Percentiles rank a stretch among this genome's conserved stretches.
Conservation (phyloP, 30 jellyfish, hydroid and myxozoan genomes). For the Pelagia noctiluca region DNA sequence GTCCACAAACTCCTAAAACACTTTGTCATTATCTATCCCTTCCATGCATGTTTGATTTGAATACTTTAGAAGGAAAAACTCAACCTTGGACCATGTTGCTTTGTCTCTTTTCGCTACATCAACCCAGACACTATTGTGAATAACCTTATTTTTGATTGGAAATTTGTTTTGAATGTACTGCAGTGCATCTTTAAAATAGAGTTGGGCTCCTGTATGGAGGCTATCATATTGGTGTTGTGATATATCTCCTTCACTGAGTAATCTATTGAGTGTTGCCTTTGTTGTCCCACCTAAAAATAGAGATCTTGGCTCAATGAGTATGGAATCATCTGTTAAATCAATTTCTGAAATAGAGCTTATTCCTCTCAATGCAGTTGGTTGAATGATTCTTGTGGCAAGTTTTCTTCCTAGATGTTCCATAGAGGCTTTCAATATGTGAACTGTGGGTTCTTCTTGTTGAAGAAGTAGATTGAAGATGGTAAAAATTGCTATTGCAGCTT, state of each 20-base stretch:
- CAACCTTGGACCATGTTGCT: not conserved
- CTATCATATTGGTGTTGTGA: not conserved
- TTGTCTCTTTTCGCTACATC: not conserved
- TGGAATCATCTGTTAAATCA: not conserved
- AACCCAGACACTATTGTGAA: not conserved
- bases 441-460: slow-evolving; percentile 42
- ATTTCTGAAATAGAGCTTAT: not conserved
- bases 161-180: not conserved
- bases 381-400: slow-evolving; percentile 41
- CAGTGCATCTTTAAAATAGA: not conserved
- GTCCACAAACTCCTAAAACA: not conserved
- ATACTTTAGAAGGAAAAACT: not conserved
- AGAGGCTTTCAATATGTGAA: slow-evolving; percentile 40
- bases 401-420: slow-evolving; percentile 60
- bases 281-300: slow-evolving; percentile 18
- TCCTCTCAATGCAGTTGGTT: slow-evolving; percentile 31
- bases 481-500: slow-evolving; percentile 41
- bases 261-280: not conserved
- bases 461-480: slow-evolving; percentile 41
- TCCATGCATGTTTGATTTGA: not conserved
- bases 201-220: not conserved
- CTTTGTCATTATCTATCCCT: not conserved
- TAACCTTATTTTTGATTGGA: too few species aligned
- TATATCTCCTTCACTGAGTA: slow-evolving; percentile 21
- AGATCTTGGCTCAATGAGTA: not conserved